Evolutionary conservation across 1,140 invertebrate species (phyloP), one percentile per base, ranked within the genome.

Genomic region (Drosophila auraria): DNA sequence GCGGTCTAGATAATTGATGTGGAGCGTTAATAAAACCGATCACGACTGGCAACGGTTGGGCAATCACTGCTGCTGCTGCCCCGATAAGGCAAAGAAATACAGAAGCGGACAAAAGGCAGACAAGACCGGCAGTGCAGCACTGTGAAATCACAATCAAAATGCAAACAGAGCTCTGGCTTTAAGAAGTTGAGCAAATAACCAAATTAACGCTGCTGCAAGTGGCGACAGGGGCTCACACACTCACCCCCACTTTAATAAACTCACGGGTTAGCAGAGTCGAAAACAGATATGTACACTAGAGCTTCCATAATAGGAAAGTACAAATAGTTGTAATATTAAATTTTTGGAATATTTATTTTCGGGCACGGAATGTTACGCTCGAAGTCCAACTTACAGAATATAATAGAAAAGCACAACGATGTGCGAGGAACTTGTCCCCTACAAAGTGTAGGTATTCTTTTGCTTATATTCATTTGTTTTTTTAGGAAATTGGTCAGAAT

Each of bases 111-210:
- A 27, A 75, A 60, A 44, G 38, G 9, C 44, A 65, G 42, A 51
- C 49, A 40, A 56, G 17, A 60, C 30, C 23, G 15, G 12, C 54
- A 27, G 38, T 30, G 20, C 20, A 54, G n/a, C 59, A 75, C 59
- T 25, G 42, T 17, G 63, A 66, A 45, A 12, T 49, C 75, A 61
- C 87, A 89, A 89, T 90, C 86, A 90, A 86, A 89, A 66, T 66
- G 75, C 80, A 89, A 90, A 89, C 75, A 89, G 57, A 47, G 58
- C 40, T 69, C 40, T 59, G 71, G 63, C 72, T 80, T 80, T 90
- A 79, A 76, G 74, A 72, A 89, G 79, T 80, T 82, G 54, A 86
- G 58, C 74, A 91, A 90, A 75, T 79, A 89, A 57, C 63, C 49
- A 82, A 89, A 83, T 84, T 81, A 90, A 84, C 54, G 57, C 40